These are phyloP conservation scores for Pseudomyrmex dendroicus DNA, from an alignment of 1,140 invertebrate species.

Conservation along the genomic window DNA sequence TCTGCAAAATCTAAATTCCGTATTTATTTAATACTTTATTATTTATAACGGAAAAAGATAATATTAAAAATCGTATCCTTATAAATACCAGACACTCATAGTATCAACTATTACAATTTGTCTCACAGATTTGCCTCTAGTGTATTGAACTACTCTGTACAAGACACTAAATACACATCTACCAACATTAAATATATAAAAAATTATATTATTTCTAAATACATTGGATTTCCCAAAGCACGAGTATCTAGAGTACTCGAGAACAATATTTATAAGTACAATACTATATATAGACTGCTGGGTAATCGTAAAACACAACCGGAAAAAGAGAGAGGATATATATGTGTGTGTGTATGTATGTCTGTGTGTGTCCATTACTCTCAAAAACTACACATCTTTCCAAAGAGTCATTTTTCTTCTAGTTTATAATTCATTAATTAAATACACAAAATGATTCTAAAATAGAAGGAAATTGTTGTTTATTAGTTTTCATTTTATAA, in stretches of 20 bases:
- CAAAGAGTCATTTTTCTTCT: slow-evolving; percentile 31
- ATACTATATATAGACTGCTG: slow-evolving; percentile 33
- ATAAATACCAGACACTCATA: slow-evolving; percentile 29
- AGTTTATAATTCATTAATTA: slow-evolving; percentile 31
- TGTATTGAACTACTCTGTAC: slow-evolving; percentile 53
- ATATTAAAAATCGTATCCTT: neutral
- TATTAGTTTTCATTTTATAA: too few relatives aligned
- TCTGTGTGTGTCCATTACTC: neutral
- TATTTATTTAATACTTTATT: too few relatives aligned
- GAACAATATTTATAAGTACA: slow-evolving; percentile 51
- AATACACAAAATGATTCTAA: slow-evolving; percentile 44
- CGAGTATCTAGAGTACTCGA: neutral
- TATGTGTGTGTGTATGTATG: too few relatives aligned
- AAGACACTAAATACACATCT: slow-evolving; percentile 66
- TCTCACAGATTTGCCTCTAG: neutral
- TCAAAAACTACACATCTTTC: slow-evolving; percentile 1
- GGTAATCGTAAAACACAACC: slow-evolving; percentile 37
- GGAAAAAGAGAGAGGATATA: neutral
- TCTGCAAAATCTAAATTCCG: too few relatives aligned
- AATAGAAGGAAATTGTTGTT: slow-evolving; percentile 18
- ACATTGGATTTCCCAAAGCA: slow-evolving; percentile 47
- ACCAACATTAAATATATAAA: slow-evolving; percentile 59
- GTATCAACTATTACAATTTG: slow-evolving; percentile 16
- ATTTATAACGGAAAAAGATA: too few relatives aligned
- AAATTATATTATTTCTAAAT: slow-evolving; percentile 45